Base-by-base conservation (phyloP, 2,888 invertebrate genomes). In the Xylophagus ater region DNA sequence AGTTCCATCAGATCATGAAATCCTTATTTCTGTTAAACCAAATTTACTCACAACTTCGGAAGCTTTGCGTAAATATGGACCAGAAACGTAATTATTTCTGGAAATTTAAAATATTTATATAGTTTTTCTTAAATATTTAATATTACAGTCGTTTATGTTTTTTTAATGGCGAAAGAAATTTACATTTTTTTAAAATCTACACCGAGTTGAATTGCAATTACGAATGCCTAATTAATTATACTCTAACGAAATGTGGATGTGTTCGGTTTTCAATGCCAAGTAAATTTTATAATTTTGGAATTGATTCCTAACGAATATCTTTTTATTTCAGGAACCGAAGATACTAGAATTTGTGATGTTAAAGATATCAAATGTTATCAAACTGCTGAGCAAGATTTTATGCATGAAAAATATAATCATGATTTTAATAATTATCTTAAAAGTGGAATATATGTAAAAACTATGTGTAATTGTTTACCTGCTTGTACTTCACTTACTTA, bases 11-110 rank as follows among this genome's bases (percentile, higher is more conserved):
- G 73, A 74, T 38, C 75, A 78, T 51, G 80, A 81, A 59, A 71
- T 80, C 2, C 69, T 78, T 1, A 76, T 79, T 1, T 72, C 76
- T 1, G 73, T 81, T 5, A 78, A 76, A 58, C 81, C 81, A 1
- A 78, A 76, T 52, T 79, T 81, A 77, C 80, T 81, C 71, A 78
- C 76, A 3, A 81, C 79, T 1, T 76, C 78, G 0, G 65, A 67
- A 17, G 75, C 74, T 32, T 66, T 81, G 14, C 66, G 65, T 36
- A 68, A 68, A 17, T 81, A 80, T 47, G 67, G 52, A 41, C 56
- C 60, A 63, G 41, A 71, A 72, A 2, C 56, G 65, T 26, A 64
- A 65, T 69, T n/a, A n/a, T n/a, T n/a, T n/a, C n/a, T n/a, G n/a
- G n/a, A n/a, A n/a, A n/a, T n/a, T n/a, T n/a, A n/a, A n/a, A 17